Percentiles rank a stretch among this genome's conserved stretches.
phyloP scores from a whole-genome alignment of 2,113 vertebrate species.

The Carassius gibelio region DNA sequence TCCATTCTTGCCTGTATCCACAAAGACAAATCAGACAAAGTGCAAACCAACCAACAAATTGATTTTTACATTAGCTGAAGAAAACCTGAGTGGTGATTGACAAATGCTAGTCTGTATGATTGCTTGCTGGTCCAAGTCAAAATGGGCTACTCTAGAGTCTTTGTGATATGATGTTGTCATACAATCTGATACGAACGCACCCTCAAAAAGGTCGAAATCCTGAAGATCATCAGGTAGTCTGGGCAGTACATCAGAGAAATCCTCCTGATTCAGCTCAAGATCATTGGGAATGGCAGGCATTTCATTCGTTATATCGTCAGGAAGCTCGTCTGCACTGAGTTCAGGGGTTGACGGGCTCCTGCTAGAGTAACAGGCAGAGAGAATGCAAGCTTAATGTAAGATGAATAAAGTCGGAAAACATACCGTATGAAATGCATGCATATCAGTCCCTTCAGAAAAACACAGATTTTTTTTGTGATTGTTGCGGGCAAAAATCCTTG shows the following conservation, averaged over 20 bases:
- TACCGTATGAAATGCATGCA: neutral
- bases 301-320: slow-evolving; percentile 97
- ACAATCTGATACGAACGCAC: slow-evolving; percentile 66
- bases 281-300: slow-evolving; percentile 99
- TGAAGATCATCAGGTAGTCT: slow-evolving; percentile 95
- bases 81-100: neutral
- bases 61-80: neutral
- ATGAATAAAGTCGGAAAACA: neutral
- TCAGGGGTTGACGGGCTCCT: slow-evolving; percentile 96
- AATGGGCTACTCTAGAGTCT: neutral
- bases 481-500: too few relatives aligned
- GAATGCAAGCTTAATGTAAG: neutral
- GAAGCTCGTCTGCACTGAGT: slow-evolving; percentile 94
- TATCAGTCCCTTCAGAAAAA: too few relatives aligned
- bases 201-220: slow-evolving; percentile 99
- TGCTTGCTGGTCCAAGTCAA: neutral
- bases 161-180: neutral
- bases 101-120: neutral
- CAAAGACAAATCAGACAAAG: slow-evolving; percentile 4
- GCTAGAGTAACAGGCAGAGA: neutral
- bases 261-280: slow-evolving; percentile 97
- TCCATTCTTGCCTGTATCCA: slow-evolving; percentile 90
- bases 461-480: too few relatives aligned
- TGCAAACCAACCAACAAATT: slow-evolving; percentile 16
- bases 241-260: slow-evolving; percentile 95